phyloP scores from a whole-genome alignment of 2,888 invertebrate genomes.

The Hoplodrina blanda region DNA sequence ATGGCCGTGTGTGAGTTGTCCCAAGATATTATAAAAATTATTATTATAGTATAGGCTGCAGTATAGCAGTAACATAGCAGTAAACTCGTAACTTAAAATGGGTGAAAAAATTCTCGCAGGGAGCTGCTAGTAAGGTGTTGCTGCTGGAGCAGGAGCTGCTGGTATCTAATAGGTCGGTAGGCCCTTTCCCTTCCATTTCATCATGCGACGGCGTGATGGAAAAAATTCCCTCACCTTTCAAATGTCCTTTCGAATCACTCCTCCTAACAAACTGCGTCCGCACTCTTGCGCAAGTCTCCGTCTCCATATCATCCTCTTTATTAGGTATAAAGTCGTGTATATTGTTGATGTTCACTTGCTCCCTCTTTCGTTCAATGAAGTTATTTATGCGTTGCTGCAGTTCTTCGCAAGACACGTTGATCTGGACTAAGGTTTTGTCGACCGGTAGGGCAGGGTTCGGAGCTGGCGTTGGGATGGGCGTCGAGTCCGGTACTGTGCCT shows the following conservation, averaged over 20 bases:
- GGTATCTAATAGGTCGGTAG: too few relatives aligned
- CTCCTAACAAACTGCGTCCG: slow-evolving; percentile 93
- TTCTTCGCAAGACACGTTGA: slow-evolving; percentile 92
- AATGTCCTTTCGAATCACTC: slow-evolving; percentile 94
- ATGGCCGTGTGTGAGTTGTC: too few relatives aligned
- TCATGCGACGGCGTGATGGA: too few relatives aligned
- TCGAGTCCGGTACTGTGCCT: slow-evolving; percentile 63
- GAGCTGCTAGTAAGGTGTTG: too few relatives aligned
- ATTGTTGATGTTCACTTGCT: slow-evolving; percentile 93
- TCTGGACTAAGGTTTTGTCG: slow-evolving; percentile 91
- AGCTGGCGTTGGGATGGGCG: slow-evolving; percentile 49
- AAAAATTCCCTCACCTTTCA: slow-evolving; percentile 91
- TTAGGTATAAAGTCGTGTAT: slow-evolving; percentile 93
- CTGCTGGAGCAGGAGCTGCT: too few relatives aligned
- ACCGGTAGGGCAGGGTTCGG: slow-evolving; percentile 59
- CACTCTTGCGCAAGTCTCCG: slow-evolving; percentile 94
- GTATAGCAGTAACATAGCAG: too few relatives aligned
- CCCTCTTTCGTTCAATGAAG: slow-evolving; percentile 94
- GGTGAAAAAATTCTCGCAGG: too few relatives aligned
- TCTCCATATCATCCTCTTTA: slow-evolving; percentile 78
- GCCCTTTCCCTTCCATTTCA: too few relatives aligned
- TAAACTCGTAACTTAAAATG: too few relatives aligned
- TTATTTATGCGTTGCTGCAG: slow-evolving; percentile 93
- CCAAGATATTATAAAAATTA: too few relatives aligned
- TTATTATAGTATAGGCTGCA: too few relatives aligned